These are phyloP conservation scores for Indicator maculatus DNA, from an alignment of 2,113 vertebrate genomes.

Conservation along the genomic window DNA sequence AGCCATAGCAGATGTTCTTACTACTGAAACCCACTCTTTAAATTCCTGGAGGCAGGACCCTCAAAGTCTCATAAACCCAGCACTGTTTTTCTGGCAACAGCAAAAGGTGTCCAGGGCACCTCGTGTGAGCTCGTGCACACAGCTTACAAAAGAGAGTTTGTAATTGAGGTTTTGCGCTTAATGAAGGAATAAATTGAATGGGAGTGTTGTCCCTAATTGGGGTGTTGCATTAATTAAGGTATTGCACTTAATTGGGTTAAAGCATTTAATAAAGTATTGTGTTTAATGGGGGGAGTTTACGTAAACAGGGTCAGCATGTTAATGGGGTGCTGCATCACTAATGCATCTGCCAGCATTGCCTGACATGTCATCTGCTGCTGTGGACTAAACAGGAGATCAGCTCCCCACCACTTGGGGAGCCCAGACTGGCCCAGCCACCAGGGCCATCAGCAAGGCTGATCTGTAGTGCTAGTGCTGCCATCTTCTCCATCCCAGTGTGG, in stretches of 20 bases:
- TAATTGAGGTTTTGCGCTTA: conserved; percentile 69
- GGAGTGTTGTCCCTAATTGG: conserved; percentile 67
- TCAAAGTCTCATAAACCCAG: not conserved
- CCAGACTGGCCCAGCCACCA: not conserved
- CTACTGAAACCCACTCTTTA: not conserved
- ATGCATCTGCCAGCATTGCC: not conserved
- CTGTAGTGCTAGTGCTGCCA: rapidly evolving
- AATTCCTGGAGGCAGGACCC: not conserved
- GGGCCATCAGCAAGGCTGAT: not conserved
- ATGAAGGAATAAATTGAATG: conserved; percentile 71
- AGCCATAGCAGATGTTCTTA: not conserved
- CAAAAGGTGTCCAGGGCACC: conserved; percentile 28
- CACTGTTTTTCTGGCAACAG: not conserved
- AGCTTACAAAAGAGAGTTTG: conserved; percentile 39
- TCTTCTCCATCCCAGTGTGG: not conserved
- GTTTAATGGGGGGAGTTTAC: conserved; percentile 28
- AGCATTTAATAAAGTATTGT: conserved; percentile 23
- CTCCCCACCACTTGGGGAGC: rapidly evolving
- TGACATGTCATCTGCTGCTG: rapidly evolving
- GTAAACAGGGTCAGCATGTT: not conserved
- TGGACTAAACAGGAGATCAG: not conserved
- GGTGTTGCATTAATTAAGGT: conserved; percentile 66
- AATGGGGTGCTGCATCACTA: not conserved
- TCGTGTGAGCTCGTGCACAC: not conserved
- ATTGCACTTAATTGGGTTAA: conserved; percentile 45